Base-by-base conservation (phyloP, 2,113 vertebrate genomes). In the Aphyosemion australe region DNA sequence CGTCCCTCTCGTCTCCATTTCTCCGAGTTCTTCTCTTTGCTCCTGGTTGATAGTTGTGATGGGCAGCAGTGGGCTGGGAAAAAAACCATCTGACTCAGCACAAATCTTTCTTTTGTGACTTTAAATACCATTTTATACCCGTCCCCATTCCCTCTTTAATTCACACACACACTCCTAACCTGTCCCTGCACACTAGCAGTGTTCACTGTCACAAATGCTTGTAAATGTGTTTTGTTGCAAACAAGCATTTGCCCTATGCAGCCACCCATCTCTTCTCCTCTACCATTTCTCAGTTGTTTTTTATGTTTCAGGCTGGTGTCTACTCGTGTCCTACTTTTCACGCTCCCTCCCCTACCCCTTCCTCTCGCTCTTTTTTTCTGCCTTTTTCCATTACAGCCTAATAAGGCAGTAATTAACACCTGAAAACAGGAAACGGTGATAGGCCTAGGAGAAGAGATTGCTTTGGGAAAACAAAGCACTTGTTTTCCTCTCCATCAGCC, bases 1-100 rank as follows among this genome's bases (percentile, higher is more conserved):
- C n/a, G n/a, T n/a, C n/a, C n/a, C 2, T 20, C 20, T 48, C 14
- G 47, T 19, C 46, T 18, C 34, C n/a, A n/a, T 41, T n/a, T 18
- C 21, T 49, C 16, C 32, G 58, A 12, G 3, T 49, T 69, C 53
- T 49, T 49, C 8, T 50, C 7, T 32, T 7, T 7, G 4, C 32
- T 32, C 32, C 3, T 7, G 7, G 32, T 32, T 32, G 32, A 83
- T 55, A 32, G 66, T 84, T n/a, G n/a, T n/a, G n/a, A n/a, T n/a
- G n/a, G n/a, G n/a, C n/a, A n/a, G n/a, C n/a, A n/a, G n/a, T n/a
- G n/a, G n/a, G n/a, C n/a, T n/a, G n/a, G n/a, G n/a, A n/a, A n/a
- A n/a, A n/a, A n/a, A n/a, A n/a, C n/a, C n/a, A n/a, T n/a, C 72
- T 84, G 79, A 89, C 82, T 90, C 87, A 88, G 78, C 74, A 68